A percentile compares a stretch with the other conserved stretches of the same genome.
Conservation (phyloP, 2,113 vertebrate species). For the Dicaeum eximium region DNA sequence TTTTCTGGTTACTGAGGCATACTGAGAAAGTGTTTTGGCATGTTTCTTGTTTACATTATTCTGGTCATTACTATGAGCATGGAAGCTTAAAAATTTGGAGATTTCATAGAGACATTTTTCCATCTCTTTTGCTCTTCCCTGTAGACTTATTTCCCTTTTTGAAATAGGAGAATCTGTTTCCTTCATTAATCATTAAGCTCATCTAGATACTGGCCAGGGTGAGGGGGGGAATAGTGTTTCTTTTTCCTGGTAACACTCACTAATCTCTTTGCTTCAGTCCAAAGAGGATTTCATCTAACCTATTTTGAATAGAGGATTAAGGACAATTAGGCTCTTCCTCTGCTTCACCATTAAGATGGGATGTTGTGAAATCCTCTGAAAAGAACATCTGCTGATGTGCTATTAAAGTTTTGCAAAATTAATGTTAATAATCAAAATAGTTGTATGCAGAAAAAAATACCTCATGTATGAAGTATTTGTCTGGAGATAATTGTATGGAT, state of each 20-base stretch:
- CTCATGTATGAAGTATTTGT: not conserved
- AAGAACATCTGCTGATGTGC: slow-evolving; percentile 10
- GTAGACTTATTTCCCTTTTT: not conserved
- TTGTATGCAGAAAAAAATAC: not conserved
- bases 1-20: not conserved
- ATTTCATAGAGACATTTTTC: not conserved
- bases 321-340: slow-evolving; percentile 59
- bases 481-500: not conserved
- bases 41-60: not conserved
- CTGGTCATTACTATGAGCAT: not conserved
- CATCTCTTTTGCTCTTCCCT: not conserved
- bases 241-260: slow-evolving; percentile 18
- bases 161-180: not conserved
- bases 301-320: slow-evolving; percentile 77
- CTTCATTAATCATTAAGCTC: not conserved
- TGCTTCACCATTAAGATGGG: slow-evolving; percentile 10
- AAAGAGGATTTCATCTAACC: slow-evolving; percentile 78
- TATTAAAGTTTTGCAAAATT: not conserved
- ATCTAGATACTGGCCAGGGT: not conserved
- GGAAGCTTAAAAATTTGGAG: not conserved
- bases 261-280: slow-evolving; percentile 64
- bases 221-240: not conserved
- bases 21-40: not conserved
- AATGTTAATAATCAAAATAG: not conserved
- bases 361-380: slow-evolving; percentile 40